Evolutionary conservation across 2,797 vertebrate genomes (phyloP), one percentile per base, ranked within the genome.

Genomic region (Poecilia velifera): DNA sequence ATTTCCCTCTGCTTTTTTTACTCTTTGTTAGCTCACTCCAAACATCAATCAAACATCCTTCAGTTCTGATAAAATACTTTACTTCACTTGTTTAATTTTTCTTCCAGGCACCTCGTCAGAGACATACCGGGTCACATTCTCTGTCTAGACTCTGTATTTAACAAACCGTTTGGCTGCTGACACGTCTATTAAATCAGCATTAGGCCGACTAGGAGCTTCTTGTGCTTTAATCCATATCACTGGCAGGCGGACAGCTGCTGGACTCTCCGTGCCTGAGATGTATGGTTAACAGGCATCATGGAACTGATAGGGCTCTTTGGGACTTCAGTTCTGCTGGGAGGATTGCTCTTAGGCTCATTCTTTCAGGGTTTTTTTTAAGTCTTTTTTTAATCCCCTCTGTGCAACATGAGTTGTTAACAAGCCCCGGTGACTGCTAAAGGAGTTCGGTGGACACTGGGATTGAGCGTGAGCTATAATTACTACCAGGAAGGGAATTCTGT

Each of bases 261-360:
- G 0, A 43, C 77, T 74, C 55, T 64, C 70, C 36, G 51, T 76
- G n/a, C 31, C 80, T 71, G 80, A 84, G 88, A 86, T 80, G 89
- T 74, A 84, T 88, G 83, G 77, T 91, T 91, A 93, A 87, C 78
- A 87, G 84, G 80, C 81, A 79, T 90, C 82, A 45, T 80, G 86
- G 87, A 90, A 91, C 82, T 68, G 88, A 94, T 92, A 83, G 31
- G 76, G 82, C 90, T 81, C 91, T 75, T 7, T 86, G 90, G 91
- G 91, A 93, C 76, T 90, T 79, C 55, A 78, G 22, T 66, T 76
- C 73, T 45, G 22, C 71, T 12, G 80, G 66, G 77, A 83, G 73
- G 78, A 73, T 81, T 80, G 71, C 49, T 74, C 80, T 78, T 74
- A 51, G 16, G 71, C 80, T 39, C 10, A 77, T 82, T 80, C 71